A percentile compares a stretch with the other conserved stretches of the same genome.
phyloP scores from a whole-genome alignment of 2,113 vertebrate genomes.

The Elachura formosa region DNA sequence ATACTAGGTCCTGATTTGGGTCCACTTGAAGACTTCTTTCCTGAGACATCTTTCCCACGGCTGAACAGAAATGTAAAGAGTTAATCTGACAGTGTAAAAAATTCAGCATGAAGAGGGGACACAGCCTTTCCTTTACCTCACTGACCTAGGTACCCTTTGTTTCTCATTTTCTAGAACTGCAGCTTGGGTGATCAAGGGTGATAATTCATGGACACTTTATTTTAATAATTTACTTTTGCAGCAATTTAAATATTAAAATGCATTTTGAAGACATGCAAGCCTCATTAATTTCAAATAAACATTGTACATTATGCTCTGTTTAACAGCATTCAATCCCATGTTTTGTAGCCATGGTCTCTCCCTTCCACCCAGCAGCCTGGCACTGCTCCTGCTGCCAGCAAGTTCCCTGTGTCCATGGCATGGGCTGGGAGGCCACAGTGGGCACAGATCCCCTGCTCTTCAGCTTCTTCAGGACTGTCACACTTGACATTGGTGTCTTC shows the following conservation, averaged over 20 bases:
- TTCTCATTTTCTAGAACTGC: not conserved
- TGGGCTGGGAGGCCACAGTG: not conserved
- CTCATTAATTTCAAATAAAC: slow-evolving; percentile 1
- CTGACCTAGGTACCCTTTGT: not conserved
- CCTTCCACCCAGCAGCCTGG: not conserved
- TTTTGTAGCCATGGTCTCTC: not conserved
- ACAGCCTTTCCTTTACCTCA: not conserved
- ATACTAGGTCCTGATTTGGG: not conserved
- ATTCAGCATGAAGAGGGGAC: not conserved
- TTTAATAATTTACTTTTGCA: slow-evolving; percentile 8
- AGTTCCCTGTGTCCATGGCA: not conserved
- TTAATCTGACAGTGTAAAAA: not conserved
- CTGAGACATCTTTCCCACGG: not conserved
- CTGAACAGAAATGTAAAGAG: not conserved
- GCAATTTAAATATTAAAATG: slow-evolving; percentile 25
- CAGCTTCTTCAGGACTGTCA: not conserved
- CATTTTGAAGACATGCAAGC: not conserved
- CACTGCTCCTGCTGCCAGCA: not conserved
- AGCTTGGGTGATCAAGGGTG: not conserved
- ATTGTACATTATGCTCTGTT: not conserved
- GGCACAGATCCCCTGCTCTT: not conserved
- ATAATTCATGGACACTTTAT: not conserved
- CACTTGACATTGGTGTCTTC: not conserved
- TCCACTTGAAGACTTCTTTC: not conserved
- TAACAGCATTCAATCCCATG: not conserved